Evolutionary conservation across 2,888 invertebrate species (phyloP).

Genomic region (Dascillus cervinus): DNA sequence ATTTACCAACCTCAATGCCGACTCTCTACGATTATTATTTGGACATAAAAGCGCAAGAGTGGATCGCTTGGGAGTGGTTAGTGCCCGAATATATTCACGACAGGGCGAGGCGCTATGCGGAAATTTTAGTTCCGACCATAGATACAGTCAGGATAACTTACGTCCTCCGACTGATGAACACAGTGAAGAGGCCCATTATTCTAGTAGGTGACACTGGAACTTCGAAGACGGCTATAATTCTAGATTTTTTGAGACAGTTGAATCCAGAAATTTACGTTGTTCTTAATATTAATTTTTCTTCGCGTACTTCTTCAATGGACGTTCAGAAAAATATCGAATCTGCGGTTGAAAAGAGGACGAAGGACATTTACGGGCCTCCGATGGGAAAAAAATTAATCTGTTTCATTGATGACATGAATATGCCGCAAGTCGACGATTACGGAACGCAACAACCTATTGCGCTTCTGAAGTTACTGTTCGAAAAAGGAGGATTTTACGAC

Average conservation of each 20-base stretch:
- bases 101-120: constrained; percentile 59
- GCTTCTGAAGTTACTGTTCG: constrained; percentile 80
- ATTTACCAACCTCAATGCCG: constrained; percentile 63
- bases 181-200: constrained; percentile 67
- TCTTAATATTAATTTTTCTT: constrained; percentile 84
- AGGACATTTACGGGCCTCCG: constrained; percentile 84
- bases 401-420: constrained; percentile 92
- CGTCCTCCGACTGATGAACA: constrained; percentile 69
- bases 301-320: constrained; percentile 83
- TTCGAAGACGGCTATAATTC: constrained; percentile 85
- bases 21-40: constrained; percentile 79
- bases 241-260: constrained; percentile 68
- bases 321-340: constrained; percentile 84
- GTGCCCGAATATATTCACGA: constrained; percentile 73
- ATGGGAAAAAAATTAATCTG: constrained; percentile 82
- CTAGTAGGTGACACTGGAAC: constrained; percentile 89
- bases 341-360: constrained; percentile 81
- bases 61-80: constrained; percentile 82
- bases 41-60: constrained; percentile 55
- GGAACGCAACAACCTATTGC: constrained; percentile 94
- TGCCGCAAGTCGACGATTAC: constrained; percentile 83
- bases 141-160: constrained; percentile 78
- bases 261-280: constrained; percentile 64
- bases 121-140: constrained; percentile 84
- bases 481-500: constrained; percentile 83